Evolutionary conservation across 2,113 vertebrate species (phyloP), one percentile per base, ranked within the genome.

Genomic region (Athene cunicularia): DNA sequence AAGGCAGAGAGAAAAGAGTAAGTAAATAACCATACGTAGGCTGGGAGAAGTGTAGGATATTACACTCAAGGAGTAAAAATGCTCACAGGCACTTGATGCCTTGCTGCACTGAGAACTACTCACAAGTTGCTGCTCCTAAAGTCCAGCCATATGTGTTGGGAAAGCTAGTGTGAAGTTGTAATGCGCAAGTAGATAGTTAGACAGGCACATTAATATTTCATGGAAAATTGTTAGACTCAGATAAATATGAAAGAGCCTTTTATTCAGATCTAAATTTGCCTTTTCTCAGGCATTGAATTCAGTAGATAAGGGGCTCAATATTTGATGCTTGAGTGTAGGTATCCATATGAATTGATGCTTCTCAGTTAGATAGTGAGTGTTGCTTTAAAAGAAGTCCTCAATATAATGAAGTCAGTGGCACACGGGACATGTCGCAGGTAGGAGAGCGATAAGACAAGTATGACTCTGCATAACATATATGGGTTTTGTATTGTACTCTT

Each of bases 151-250:
- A 86, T 77, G 41, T 45, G 52, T 76, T 83, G 52, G 75, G 52
- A 88, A 86, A 95, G 68, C 55, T 88, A 13, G 52, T 77, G 88
- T 74, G 82, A 95, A 80, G 86, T 86, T 93, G 74, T 67, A 86
- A 80, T 71, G 75, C 5, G 3, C 47, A 80, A 80, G 63, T 43
- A 84, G 59, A 41, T 90, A 60, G 81, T 91, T 90, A 94, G 68
- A 77, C 52, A 86, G 67, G n/a, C 20, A 63, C 50, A 86, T 95
- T 73, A 94, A 80, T 92, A 92, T 90, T 96, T 95, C 90, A 93
- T 55, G 33, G 41, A 16, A 50, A 90, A 86, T 83, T 83, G 50
- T 93, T 92, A 86, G 85, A 62, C 76, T 91, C n/a, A 12, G 35
- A 84, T 71, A 93, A 92, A 88, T 86, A 93, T 74, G 72, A 80